Evolutionary conservation across 2,797 vertebrate species (phyloP).

Genomic region (Gymnopithys bicolor): DNA sequence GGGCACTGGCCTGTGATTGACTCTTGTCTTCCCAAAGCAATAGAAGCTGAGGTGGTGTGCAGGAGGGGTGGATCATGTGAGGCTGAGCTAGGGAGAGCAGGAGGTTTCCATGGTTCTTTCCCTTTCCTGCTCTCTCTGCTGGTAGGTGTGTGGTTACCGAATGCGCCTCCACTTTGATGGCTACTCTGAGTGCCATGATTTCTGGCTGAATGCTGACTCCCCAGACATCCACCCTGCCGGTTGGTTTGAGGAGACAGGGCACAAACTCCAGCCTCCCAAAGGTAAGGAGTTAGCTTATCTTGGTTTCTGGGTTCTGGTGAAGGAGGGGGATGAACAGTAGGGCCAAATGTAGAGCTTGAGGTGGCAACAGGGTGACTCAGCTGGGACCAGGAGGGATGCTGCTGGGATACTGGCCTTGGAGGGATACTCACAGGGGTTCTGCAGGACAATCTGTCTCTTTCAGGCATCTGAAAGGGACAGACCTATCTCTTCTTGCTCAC

Average conservation of each 20-base stretch:
- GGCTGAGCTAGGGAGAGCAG: not conserved
- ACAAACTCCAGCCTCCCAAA: slow-evolving; percentile 96
- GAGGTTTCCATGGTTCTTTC: not conserved
- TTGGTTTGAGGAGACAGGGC: slow-evolving; percentile 95
- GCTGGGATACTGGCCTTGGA: not conserved
- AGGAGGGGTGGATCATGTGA: accelerated
- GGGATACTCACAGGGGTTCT: not conserved
- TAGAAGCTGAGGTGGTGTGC: not conserved
- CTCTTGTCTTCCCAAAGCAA: not conserved
- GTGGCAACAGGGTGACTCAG: not conserved
- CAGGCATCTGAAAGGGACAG: not conserved
- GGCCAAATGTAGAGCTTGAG: not conserved
- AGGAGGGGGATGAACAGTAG: not conserved
- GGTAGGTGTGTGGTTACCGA: slow-evolving; percentile 92
- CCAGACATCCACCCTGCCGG: slow-evolving; percentile 91
- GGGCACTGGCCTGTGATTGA: not conserved
- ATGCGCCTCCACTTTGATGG: slow-evolving; percentile 97
- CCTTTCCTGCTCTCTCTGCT: not conserved
- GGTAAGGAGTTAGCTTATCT: slow-evolving; percentile 76
- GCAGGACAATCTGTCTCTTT: not conserved
- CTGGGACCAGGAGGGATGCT: not conserved
- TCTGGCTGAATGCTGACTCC: slow-evolving; percentile 96
- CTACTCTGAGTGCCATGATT: slow-evolving; percentile 96
- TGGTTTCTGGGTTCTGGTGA: not conserved
- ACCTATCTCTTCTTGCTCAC: not conserved